Evolutionary conservation across 2,797 vertebrate species (phyloP), one percentile per base, ranked within the genome.

Genomic region (Mus spretus): DNA sequence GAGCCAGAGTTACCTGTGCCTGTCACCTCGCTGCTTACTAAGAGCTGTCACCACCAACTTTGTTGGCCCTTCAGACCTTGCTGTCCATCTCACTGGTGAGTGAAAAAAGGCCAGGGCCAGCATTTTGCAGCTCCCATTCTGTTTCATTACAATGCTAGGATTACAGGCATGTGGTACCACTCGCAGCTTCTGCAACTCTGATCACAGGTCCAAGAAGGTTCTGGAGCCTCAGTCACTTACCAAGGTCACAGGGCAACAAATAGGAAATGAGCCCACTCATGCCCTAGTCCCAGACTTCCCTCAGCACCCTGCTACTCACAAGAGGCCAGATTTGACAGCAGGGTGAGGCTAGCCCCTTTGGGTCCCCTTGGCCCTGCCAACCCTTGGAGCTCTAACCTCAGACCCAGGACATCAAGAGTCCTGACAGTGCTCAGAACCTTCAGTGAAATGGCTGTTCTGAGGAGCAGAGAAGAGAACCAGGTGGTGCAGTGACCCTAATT

Each of bases 31-130:
- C 13, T 34, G 0, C 6, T 70, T 19, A 2, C 20, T 7, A 26
- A 61, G 1, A 10, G 34, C 13, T 11, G 2, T 31, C 65, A 0
- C 28, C 0, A 0, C 20, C 26, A 7, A 75, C 55, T 47, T 28
- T 3, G 55, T 77, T 50, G 57, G 57, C 31, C 57, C 22, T 22
- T 85, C 17, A 6, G 12, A 6, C 17, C 4, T 0, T 1, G 20
- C 13, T 1, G 0, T 55, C 61, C 0, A 0, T 34, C 55, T 47
- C 83, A 1, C 20, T 0, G 9, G 6, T 77, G 75, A 14, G 13
- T 26, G 24, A 17, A 53, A 53, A 11, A 0, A 9, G 50, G 31
- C 7, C 53, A 6, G 17, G 7, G 4, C 0, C 1, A 26, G 34
- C 26, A 8, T 34, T 22, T 11, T 34, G 47, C 10, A 26, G 8